Evolutionary conservation across 92 coral and sea anemone species (phyloP).

Genomic region (Zoanthus sociatus): DNA sequence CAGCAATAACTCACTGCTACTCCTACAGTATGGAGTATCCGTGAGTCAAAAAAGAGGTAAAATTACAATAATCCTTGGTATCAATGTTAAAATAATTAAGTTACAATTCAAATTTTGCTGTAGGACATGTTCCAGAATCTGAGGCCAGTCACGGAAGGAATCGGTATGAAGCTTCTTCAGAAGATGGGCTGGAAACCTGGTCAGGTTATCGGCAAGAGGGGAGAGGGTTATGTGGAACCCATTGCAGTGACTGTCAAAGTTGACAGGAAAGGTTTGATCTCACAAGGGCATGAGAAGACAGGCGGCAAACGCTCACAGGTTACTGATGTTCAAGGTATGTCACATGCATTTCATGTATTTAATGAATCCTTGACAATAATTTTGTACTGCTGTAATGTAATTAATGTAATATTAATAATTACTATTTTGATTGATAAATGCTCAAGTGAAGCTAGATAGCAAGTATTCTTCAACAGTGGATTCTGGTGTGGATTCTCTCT

Average conservation of each 20-base stretch:
- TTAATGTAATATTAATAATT: too few species aligned
- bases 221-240: slow-evolving; percentile 92
- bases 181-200: slow-evolving; percentile 99
- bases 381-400: too few species aligned
- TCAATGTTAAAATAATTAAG: neutral
- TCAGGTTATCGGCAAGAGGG: slow-evolving; percentile 93
- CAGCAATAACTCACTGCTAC: too few species aligned
- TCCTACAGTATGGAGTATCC: too few species aligned
- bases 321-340: slow-evolving; percentile 49
- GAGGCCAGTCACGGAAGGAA: slow-evolving; percentile 85
- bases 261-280: slow-evolving; percentile 92
- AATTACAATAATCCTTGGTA: too few species aligned
- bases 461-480: too few species aligned
- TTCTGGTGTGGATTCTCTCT: too few species aligned
- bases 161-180: slow-evolving; percentile 94
- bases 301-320: slow-evolving; percentile 51
- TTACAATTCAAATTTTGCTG: neutral
- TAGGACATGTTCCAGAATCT: slow-evolving; percentile 99
- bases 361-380: too few species aligned
- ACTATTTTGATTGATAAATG: too few species aligned
- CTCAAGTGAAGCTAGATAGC: too few species aligned
- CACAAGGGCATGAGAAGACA: slow-evolving; percentile 51
- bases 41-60: too few species aligned
- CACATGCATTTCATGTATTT: neutral
- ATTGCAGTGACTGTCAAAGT: slow-evolving; percentile 91